A percentile compares a stretch with the other conserved stretches of the same genome.
Conservation (phyloP, 2,888 invertebrate genomes). For the Pyrrhia umbra region DNA sequence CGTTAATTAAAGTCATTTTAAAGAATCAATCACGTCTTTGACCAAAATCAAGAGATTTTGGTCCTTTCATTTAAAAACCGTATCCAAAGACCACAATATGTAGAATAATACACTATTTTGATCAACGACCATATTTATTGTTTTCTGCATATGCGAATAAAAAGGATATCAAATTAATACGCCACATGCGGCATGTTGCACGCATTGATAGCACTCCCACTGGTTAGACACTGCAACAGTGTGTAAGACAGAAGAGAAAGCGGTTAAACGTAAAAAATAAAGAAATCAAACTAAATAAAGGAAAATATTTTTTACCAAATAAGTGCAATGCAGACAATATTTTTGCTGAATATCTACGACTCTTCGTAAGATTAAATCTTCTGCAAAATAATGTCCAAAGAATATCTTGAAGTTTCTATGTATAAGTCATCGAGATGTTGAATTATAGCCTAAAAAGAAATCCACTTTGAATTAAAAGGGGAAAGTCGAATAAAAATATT, state of each 20-base stretch:
- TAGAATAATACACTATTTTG: constrained; percentile 27
- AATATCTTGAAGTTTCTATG: no score
- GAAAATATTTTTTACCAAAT: not conserved
- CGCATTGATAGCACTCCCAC: constrained; percentile 71
- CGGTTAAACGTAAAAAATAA: constrained; percentile 26
- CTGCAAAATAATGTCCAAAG: no score
- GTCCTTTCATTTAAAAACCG: not conserved
- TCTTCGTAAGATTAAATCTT: no score
- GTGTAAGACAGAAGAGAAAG: constrained; percentile 48
- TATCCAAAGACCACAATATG: not conserved
- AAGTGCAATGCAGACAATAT: not conserved
- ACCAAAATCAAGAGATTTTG: not conserved
- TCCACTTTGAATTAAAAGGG: no score
- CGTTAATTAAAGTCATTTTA: no score
- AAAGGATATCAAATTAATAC: constrained; percentile 69
- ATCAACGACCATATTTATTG: constrained; percentile 38
- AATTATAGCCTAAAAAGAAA: no score
- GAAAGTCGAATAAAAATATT: no score
- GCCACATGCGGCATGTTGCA: constrained; percentile 69
- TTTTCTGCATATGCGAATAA: constrained; percentile 60
- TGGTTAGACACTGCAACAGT: constrained; percentile 58
- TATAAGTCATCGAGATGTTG: no score
- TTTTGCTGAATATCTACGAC: no score
- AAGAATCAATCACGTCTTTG: not conserved
- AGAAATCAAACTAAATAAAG: not conserved